phyloP scores from a whole-genome alignment of 2,797 vertebrate genomes.

The Anabacerthia variegaticeps region DNA sequence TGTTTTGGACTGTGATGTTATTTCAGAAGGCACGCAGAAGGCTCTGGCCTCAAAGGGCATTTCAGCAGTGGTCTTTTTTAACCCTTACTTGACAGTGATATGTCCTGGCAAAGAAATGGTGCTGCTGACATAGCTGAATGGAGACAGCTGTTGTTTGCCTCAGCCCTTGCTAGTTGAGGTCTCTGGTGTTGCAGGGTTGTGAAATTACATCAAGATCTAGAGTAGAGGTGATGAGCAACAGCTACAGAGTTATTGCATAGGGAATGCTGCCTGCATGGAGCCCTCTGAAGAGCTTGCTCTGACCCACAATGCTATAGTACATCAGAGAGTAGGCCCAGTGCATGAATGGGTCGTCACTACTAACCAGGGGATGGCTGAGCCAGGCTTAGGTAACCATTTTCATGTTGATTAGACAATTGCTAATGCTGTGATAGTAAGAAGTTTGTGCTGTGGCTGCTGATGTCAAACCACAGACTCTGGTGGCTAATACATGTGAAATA shows the following conservation, averaged over 20 bases:
- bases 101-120: not conserved
- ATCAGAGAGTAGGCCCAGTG: not conserved
- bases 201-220: slow-evolving; percentile 11
- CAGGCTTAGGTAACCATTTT: not conserved
- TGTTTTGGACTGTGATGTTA: slow-evolving; percentile 51
- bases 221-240: not conserved
- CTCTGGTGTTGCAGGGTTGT: not conserved
- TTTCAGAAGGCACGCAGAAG: slow-evolving; percentile 20
- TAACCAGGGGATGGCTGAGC: not conserved
- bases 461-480: slow-evolving; percentile 26
- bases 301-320: not conserved
- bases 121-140: not conserved
- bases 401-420: not conserved
- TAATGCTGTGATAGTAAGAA: not conserved
- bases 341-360: rapidly evolving
- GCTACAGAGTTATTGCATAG: not conserved
- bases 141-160: slow-evolving; percentile 11
- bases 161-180: not conserved
- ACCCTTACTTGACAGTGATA: not conserved
- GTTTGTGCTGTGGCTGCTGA: not conserved
- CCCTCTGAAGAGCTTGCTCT: not conserved
- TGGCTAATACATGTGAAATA: not conserved
- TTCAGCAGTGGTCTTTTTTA: slow-evolving; percentile 6
- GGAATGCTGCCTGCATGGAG: not conserved
- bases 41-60: not conserved